phyloP scores from a whole-genome alignment of 1,140 invertebrate species.

The Cydia pomonella region DNA sequence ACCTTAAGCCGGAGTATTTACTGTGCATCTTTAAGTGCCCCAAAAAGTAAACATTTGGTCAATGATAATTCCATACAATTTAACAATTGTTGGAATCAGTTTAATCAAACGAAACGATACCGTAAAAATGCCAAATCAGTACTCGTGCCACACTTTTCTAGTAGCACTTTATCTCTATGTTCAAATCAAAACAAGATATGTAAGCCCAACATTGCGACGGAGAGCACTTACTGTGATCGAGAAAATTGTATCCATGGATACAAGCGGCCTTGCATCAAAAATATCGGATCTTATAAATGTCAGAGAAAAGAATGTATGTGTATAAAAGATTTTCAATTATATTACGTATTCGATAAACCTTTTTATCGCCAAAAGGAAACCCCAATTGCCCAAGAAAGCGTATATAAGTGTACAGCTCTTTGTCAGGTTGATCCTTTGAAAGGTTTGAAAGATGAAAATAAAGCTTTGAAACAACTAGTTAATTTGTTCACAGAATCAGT shows the following conservation, averaged over 20 bases:
- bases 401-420: too few species aligned
- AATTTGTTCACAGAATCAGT: not conserved
- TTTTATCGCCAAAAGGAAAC: not conserved
- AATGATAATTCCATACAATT: not conserved
- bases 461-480: not conserved
- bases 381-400: not conserved
- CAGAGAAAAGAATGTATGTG: not conserved
- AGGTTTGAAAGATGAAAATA: not conserved
- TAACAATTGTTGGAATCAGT: not conserved
- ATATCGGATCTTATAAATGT: not conserved
- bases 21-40: not conserved
- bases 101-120: not conserved
- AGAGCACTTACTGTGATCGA: too few species aligned
- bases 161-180: not conserved
- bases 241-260: too few species aligned
- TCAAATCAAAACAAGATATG: not conserved
- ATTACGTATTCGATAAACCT: not conserved
- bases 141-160: not conserved
- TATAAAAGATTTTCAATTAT: not conserved
- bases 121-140: not conserved
- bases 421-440: not conserved
- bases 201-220: not conserved
- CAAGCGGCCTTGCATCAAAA: too few species aligned
- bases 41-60: not conserved
- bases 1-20: not conserved